A percentile compares a stretch with the other conserved stretches of the same genome.
phyloP scores from a whole-genome alignment of 2,797 vertebrate genomes.

The Enteromius paludinosus region DNA sequence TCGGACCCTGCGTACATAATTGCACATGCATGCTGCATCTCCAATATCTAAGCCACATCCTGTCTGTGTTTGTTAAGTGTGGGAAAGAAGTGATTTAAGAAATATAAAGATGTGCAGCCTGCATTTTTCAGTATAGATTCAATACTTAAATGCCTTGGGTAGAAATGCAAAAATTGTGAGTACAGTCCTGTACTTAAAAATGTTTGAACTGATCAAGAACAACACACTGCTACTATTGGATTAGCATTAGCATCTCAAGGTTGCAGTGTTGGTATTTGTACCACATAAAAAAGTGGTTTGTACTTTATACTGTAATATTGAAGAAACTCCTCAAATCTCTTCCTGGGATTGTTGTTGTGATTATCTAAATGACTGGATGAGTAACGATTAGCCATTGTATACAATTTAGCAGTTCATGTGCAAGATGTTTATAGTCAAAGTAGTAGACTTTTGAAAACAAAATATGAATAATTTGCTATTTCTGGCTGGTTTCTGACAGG shows the following conservation, averaged over 20 bases:
- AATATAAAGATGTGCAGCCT: background rate
- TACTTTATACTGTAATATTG: background rate
- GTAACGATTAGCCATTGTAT: background rate
- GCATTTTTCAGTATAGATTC: background rate
- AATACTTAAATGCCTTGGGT: background rate
- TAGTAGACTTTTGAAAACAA: background rate
- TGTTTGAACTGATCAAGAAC: background rate
- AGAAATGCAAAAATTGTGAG: background rate
- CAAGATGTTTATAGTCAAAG: background rate
- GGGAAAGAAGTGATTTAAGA: background rate
- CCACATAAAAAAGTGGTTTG: background rate
- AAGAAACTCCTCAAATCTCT: background rate
- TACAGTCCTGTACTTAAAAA: background rate
- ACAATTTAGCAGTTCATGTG: background rate
- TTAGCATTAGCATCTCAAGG: background rate
- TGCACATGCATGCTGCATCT: background rate
- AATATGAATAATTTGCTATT: background rate
- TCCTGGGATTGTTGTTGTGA: background rate
- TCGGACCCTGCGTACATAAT: background rate
- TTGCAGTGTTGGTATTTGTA: background rate
- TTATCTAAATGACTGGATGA: background rate
- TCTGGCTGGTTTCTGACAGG: constrained; percentile 70
- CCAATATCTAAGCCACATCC: constrained; percentile 3
- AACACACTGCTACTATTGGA: background rate
- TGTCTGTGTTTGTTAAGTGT: background rate